These are phyloP conservation scores for Harpalus rufipes DNA, from an alignment of 2,888 invertebrate species.

Conservation along the genomic window DNA sequence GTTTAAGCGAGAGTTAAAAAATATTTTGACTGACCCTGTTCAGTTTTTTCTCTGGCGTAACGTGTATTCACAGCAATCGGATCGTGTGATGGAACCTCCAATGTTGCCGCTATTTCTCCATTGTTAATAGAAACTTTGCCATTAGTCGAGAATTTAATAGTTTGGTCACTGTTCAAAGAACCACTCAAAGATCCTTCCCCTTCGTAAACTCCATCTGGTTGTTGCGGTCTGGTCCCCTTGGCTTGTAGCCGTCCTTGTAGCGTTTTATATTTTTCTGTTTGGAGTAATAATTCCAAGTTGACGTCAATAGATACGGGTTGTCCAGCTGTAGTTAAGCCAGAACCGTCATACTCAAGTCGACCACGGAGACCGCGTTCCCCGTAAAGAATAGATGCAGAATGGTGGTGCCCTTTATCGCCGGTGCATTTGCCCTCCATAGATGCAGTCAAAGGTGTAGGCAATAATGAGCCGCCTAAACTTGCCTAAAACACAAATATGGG, in stretches of 20 bases:
- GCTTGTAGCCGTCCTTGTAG: slow-evolving; percentile 78
- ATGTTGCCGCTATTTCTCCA: slow-evolving; percentile 76
- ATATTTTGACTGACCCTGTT: slow-evolving; percentile 72
- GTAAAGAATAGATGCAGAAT: slow-evolving; percentile 70
- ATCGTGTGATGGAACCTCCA: slow-evolving; percentile 78
- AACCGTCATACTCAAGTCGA: slow-evolving; percentile 69
- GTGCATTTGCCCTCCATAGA: slow-evolving; percentile 70
- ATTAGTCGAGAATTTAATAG: slow-evolving; percentile 77
- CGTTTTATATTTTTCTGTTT: slow-evolving; percentile 81
- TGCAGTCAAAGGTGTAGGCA: slow-evolving; percentile 74
- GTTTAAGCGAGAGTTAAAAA: too few relatives aligned
- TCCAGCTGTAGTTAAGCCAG: slow-evolving; percentile 70
- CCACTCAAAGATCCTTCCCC: slow-evolving; percentile 75
- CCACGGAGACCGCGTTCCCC: slow-evolving; percentile 67
- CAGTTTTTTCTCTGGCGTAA: slow-evolving; percentile 76
- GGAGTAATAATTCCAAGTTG: slow-evolving; percentile 78
- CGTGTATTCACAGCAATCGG: slow-evolving; percentile 77
- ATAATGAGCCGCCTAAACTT: slow-evolving; percentile 74
- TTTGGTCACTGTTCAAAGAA: slow-evolving; percentile 79
- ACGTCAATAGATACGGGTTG: slow-evolving; percentile 78
- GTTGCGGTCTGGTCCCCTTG: slow-evolving; percentile 73
- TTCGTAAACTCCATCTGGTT: slow-evolving; percentile 70
- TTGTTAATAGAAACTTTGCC: slow-evolving; percentile 75
- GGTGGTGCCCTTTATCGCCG: slow-evolving; percentile 70
- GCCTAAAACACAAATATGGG: slow-evolving; percentile 68